These are phyloP conservation scores for Rhingia rostrata DNA, from an alignment of 2,888 invertebrate species.

Conservation along the genomic window DNA sequence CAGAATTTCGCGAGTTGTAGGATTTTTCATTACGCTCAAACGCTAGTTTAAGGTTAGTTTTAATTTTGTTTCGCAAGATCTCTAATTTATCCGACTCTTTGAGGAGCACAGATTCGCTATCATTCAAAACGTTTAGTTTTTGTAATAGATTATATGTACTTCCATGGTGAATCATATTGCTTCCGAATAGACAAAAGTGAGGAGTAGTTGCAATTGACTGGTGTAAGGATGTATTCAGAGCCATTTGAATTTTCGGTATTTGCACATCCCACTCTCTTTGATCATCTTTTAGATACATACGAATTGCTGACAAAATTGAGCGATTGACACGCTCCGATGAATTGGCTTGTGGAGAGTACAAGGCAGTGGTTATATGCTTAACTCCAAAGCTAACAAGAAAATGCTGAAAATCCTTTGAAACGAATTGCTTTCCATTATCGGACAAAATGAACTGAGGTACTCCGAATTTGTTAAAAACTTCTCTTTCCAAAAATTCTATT, in stretches of 20 bases:
- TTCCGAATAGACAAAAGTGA: conserved; percentile 45
- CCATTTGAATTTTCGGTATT: neutral
- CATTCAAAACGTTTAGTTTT: neutral
- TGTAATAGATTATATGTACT: neutral
- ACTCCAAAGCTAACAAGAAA: conserved; percentile 53
- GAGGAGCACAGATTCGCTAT: neutral
- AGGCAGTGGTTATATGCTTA: conserved; percentile 50
- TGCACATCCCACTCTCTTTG: neutral
- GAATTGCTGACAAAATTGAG: conserved; percentile 76
- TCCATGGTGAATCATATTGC: conserved; percentile 4
- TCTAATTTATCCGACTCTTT: neutral
- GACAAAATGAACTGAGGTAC: conserved; percentile 69
- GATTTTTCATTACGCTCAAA: neutral
- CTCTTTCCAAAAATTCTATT: conserved; percentile 33
- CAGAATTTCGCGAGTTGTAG: neutral
- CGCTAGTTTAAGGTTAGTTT: neutral
- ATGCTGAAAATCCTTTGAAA: conserved; percentile 34
- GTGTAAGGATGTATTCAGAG: neutral
- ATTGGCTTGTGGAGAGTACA: conserved; percentile 77
- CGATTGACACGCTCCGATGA: conserved; percentile 77
- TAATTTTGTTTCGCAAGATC: neutral
- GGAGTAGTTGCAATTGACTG: conserved; percentile 19
- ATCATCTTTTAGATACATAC: neutral
- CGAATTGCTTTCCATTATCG: conserved; percentile 76
- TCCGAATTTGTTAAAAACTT: conserved; percentile 75